phyloP scores from a whole-genome alignment of 2,113 vertebrate species.

The Micronycteris hirsuta region DNA sequence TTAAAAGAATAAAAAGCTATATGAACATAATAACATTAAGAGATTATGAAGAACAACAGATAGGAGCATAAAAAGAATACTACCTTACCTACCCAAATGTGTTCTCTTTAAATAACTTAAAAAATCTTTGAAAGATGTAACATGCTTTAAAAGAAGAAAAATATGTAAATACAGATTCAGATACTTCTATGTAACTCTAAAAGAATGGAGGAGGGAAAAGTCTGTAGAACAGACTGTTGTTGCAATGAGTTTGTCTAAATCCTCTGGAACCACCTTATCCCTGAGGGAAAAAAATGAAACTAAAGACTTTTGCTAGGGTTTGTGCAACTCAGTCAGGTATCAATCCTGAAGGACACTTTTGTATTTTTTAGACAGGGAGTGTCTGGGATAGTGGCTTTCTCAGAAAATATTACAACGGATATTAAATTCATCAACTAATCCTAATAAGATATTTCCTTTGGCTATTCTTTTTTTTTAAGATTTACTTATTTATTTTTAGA shows the following conservation, averaged over 20 bases:
- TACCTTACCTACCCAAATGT: not conserved
- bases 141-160: not conserved
- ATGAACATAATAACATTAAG: constrained; percentile 17
- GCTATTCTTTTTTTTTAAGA: too few relatives aligned
- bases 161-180: not conserved
- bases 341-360: not conserved
- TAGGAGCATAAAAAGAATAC: not conserved
- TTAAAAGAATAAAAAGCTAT: constrained; percentile 38
- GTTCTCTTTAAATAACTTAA: not conserved
- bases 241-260: not conserved
- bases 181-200: not conserved
- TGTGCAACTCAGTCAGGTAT: not conserved
- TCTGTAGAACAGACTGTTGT: not conserved
- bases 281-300: not conserved
- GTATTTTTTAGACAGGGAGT: not conserved
- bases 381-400: not conserved
- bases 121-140: not conserved
- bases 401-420: not conserved
- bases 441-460: not conserved
- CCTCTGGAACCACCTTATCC: not conserved
- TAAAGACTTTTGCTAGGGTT: not conserved
- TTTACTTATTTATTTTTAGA: too few relatives aligned
- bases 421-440: not conserved
- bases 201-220: not conserved
- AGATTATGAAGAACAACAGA: constrained; percentile 31